Percentiles rank a stretch among this genome's conserved stretches.
Conservation (phyloP, 2,797 vertebrate genomes). For the Dendrocincla fuliginosa region DNA sequence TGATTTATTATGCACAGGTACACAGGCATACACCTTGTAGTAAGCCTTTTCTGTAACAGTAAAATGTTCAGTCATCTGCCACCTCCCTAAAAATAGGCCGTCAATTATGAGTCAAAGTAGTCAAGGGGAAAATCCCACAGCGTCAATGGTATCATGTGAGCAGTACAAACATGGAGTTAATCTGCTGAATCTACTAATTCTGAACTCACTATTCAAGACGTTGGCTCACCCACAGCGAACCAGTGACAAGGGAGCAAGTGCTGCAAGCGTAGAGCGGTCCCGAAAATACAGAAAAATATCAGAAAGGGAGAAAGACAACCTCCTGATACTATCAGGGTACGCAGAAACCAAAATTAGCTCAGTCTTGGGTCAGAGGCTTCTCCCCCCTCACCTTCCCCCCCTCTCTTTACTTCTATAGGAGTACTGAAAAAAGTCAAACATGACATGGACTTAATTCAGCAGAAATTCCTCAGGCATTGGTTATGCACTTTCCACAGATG, state of each 20-base stretch:
- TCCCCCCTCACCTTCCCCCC: fast-evolving
- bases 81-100: not conserved
- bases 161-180: not conserved
- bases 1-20: not conserved
- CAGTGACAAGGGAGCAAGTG: not conserved
- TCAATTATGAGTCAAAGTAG: not conserved
- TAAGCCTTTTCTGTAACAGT: not conserved
- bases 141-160: not conserved
- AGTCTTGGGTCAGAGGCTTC: not conserved
- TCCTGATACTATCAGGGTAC: not conserved
- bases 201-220: not conserved
- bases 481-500: constrained; percentile 61
- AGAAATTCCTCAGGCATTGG: constrained; percentile 55
- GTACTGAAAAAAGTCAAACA: constrained; percentile 9
- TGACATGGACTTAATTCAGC: not conserved
- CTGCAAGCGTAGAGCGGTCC: not conserved
- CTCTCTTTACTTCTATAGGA: not conserved
- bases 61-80: not conserved
- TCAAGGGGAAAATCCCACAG: not conserved
- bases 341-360: not conserved
- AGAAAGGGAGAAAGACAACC: not conserved
- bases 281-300: not conserved
- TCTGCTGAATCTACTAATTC: not conserved
- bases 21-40: not conserved
- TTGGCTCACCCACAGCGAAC: not conserved